phyloP scores from a whole-genome alignment of 2,888 invertebrate species.

The Habrosyne pyritoides region DNA sequence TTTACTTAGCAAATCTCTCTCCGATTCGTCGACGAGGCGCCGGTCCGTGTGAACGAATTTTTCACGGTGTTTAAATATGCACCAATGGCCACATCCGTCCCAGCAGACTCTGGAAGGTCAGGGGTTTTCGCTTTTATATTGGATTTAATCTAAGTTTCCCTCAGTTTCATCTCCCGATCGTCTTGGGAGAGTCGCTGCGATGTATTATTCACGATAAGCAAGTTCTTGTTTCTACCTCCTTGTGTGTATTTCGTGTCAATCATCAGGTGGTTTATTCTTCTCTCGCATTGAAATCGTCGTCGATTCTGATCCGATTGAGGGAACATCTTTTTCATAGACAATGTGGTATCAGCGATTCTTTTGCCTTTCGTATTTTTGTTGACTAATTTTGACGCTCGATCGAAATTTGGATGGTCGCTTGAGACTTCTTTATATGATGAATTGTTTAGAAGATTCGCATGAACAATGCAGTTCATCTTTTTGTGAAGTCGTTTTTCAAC shows the following conservation, averaged over 20 bases:
- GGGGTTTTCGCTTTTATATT: constrained; percentile 31
- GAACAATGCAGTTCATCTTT: not conserved
- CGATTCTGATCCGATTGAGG: not conserved
- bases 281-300: not conserved
- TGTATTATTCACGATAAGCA: constrained; percentile 10
- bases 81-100: constrained; percentile 40
- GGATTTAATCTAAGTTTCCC: constrained; percentile 22
- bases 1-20: constrained; percentile 22
- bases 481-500: not conserved
- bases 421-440: not conserved
- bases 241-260: not conserved
- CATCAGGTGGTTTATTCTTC: not conserved
- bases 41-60: constrained; percentile 29
- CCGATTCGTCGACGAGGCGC: constrained; percentile 17
- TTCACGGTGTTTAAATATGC: constrained; percentile 51
- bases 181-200: constrained; percentile 7
- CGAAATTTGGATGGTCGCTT: not conserved
- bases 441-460: not conserved
- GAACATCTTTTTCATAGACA: not conserved
- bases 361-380: not conserved
- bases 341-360: not conserved
- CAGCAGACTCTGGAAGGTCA: constrained; percentile 21
- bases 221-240: not conserved
- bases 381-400: too few relatives aligned
- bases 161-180: constrained; percentile 10